Evolutionary conservation across 2,888 invertebrate genomes (phyloP).

Genomic region (Lomographa bimaculata): DNA sequence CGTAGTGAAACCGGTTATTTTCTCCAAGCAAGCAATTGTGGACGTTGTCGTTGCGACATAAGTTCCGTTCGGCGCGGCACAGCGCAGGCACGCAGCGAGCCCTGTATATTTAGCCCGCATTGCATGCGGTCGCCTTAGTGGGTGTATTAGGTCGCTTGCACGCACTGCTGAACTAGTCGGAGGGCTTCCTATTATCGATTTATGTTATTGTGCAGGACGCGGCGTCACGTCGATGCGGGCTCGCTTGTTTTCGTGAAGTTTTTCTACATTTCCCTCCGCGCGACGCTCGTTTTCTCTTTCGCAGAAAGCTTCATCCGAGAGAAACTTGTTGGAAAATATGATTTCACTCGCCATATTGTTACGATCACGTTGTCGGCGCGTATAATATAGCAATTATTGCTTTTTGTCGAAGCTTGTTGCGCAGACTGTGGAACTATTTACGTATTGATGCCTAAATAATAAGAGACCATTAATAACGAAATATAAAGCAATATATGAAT

Average conservation of each 20-base stretch:
- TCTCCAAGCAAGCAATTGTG: conserved; percentile 72
- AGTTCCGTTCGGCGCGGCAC: conserved; percentile 63
- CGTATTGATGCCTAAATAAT: conserved; percentile 9
- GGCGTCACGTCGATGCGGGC: conserved; percentile 50
- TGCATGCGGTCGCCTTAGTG: conserved; percentile 71
- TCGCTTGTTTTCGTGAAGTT: conserved; percentile 57
- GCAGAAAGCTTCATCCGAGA: conserved; percentile 57
- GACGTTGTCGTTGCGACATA: conserved; percentile 74
- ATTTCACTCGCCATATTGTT: conserved; percentile 61
- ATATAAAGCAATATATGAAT: conserved; percentile 28
- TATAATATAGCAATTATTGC: conserved; percentile 33
- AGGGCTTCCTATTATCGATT: conserved; percentile 83
- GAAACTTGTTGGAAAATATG: conserved; percentile 65
- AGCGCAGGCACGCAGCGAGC: conserved; percentile 59
- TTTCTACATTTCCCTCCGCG: conserved; percentile 62
- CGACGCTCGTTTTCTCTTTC: conserved; percentile 64
- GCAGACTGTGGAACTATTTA: conserved; percentile 3
- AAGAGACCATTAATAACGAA: conserved; percentile 25
- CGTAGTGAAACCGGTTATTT: conserved; percentile 68
- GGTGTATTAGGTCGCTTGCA: conserved; percentile 82
- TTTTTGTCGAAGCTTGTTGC: conserved; percentile 19
- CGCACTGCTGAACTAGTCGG: conserved; percentile 83
- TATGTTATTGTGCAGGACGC: conserved; percentile 70
- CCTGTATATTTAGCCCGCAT: conserved; percentile 82
- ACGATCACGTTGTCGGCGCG: conserved; percentile 35